Evolutionary conservation across 2,888 invertebrate species (phyloP).

Genomic region (Drosophila sordidapex): DNA sequence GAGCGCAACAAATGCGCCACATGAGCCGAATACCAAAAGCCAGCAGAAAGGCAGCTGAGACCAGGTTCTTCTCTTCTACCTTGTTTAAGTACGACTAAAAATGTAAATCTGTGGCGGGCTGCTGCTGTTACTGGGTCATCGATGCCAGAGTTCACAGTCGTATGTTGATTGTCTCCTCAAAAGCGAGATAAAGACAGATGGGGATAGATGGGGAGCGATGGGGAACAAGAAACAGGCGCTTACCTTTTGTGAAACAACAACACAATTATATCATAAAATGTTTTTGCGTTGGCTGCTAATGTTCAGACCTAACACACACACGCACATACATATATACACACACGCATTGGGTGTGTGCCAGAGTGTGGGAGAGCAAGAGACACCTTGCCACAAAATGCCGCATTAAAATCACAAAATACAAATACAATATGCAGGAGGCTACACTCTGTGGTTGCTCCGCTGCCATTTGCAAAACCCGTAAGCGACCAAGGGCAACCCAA

Average conservation of each 20-base stretch:
- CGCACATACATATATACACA: background rate
- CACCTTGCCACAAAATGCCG: slow-evolving; percentile 70
- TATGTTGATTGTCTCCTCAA: slow-evolving; percentile 46
- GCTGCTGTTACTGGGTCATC: slow-evolving; percentile 47
- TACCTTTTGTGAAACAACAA: slow-evolving; percentile 56
- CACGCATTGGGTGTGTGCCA: background rate
- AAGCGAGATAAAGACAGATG: background rate
- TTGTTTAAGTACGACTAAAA: slow-evolving; percentile 26
- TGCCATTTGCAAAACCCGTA: slow-evolving; percentile 27
- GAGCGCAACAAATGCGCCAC: slow-evolving; percentile 52
- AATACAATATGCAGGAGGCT: slow-evolving; percentile 64
- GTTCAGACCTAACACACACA: slow-evolving; percentile 32
- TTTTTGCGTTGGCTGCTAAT: slow-evolving; percentile 62
- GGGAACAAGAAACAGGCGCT: slow-evolving; percentile 21
- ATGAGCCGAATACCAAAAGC: slow-evolving; percentile 19
- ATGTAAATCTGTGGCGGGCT: slow-evolving; percentile 39
- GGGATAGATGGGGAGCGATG: background rate
- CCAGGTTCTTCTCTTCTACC: slow-evolving; percentile 15
- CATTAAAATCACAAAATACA: slow-evolving; percentile 80
- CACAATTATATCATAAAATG: slow-evolving; percentile 78
- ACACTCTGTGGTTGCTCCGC: slow-evolving; percentile 45
- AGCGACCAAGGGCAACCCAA: slow-evolving; percentile 29
- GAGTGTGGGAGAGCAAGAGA: background rate
- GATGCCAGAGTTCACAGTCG: slow-evolving; percentile 54
- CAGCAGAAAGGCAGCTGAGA: slow-evolving; percentile 14